Conservation (phyloP, 1,140 invertebrate species). For the Drosophila baimaii region DNA sequence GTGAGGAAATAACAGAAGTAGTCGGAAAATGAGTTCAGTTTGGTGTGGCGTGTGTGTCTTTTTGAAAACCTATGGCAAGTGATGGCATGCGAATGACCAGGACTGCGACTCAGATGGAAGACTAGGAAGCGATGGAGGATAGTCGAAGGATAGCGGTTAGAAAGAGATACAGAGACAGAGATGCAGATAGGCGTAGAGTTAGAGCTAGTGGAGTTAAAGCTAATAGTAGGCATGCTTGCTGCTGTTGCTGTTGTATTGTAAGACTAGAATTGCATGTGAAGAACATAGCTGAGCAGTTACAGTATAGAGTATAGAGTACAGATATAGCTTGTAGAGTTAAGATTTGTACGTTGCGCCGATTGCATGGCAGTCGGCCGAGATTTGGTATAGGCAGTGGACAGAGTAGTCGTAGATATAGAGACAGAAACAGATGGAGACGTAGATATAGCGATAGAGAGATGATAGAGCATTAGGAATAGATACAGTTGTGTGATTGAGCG, state of each 20-base stretch:
- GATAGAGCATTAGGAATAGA: conserved; percentile 46
- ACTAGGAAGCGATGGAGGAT: conserved; percentile 13
- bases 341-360: conserved; percentile 68
- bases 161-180: conserved; percentile 22
- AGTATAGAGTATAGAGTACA: conserved; percentile 25
- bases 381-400: conserved; percentile 77
- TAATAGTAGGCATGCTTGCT: conserved; percentile 73
- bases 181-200: conserved; percentile 49
- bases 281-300: conserved; percentile 46
- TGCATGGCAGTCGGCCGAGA: conserved; percentile 67
- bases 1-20: conserved; percentile 53
- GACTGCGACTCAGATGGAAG: conserved; percentile 69
- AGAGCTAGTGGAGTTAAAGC: conserved; percentile 70
- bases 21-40: conserved; percentile 73
- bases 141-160: conserved; percentile 25
- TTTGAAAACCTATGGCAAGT: conserved; percentile 83
- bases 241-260: conserved; percentile 66
- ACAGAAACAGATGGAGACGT: conserved; percentile 19
- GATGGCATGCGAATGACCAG: conserved; percentile 79
- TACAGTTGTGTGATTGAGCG: conserved; percentile 27
- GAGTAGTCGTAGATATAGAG: conserved; percentile 26
- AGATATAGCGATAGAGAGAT: conserved; percentile 20
- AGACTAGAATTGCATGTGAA: conserved; percentile 82
- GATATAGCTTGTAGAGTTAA: conserved; percentile 42
- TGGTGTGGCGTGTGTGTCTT: conserved; percentile 47